A percentile compares a stretch with the other conserved stretches of the same genome.
Evolutionary conservation across 2,113 vertebrate species (phyloP).

Genomic region (Rhinolophus ferrumequinum): DNA sequence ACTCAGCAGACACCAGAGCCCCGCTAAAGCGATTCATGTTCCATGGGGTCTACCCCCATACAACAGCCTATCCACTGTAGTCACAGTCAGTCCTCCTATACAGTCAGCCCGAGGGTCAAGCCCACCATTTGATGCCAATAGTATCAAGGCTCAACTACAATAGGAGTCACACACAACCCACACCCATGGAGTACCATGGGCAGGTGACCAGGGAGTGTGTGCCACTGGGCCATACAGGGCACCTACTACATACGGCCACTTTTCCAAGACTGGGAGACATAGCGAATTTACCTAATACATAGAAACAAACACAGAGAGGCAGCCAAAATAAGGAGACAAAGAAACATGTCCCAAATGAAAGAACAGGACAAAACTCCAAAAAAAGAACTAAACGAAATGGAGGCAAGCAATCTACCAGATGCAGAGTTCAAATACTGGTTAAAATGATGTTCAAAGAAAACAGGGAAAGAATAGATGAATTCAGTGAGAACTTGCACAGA

Average conservation of each 20-base stretch:
- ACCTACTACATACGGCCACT: background rate
- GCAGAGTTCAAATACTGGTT: background rate
- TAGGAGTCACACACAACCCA: background rate
- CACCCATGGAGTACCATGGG: background rate
- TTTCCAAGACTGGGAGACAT: background rate
- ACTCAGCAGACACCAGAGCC: background rate
- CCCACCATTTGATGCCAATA: background rate
- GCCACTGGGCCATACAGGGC: background rate
- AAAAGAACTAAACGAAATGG: background rate
- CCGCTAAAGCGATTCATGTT: background rate
- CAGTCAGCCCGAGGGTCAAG: background rate
- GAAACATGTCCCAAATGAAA: background rate
- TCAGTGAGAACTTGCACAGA: background rate
- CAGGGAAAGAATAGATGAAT: background rate
- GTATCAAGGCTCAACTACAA: background rate
- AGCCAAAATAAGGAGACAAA: background rate
- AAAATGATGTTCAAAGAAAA: background rate
- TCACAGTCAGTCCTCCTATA: background rate
- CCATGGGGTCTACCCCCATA: background rate
- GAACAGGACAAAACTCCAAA: background rate
- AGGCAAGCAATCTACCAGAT: background rate
- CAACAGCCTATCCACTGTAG: background rate
- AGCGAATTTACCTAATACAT: background rate
- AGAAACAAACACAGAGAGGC: no score
- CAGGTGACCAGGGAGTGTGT: background rate